Conservation (phyloP, 2,113 vertebrate species). For the Helogale parvula region DNA sequence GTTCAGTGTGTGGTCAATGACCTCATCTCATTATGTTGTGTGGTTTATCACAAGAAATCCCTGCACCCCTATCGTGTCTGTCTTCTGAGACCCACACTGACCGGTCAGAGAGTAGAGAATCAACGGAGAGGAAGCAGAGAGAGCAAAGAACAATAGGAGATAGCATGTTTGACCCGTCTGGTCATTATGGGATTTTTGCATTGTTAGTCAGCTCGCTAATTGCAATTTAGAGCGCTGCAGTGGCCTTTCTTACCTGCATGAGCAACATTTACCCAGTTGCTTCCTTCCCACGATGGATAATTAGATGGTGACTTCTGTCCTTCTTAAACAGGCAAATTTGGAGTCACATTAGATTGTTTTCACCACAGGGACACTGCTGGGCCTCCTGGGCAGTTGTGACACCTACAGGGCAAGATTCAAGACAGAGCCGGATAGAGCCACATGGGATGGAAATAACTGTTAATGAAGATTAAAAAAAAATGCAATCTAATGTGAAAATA, state of each 20-base stretch:
- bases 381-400: slow-evolving; percentile 73
- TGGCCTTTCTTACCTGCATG: slow-evolving; percentile 79
- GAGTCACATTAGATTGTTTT: slow-evolving; percentile 79
- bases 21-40: not conserved
- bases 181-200: slow-evolving; percentile 78
- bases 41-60: not conserved
- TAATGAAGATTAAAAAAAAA: slow-evolving; percentile 53
- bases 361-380: slow-evolving; percentile 66
- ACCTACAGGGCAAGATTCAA: slow-evolving; percentile 72
- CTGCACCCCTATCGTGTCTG: rapidly evolving
- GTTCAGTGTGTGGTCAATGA: not conserved
- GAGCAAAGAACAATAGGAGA: not conserved
- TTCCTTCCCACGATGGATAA: slow-evolving; percentile 82
- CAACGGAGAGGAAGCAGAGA: not conserved
- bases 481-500: not conserved
- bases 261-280: slow-evolving; percentile 78
- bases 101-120: not conserved
- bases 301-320: slow-evolving; percentile 82
- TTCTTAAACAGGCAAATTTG: slow-evolving; percentile 81
- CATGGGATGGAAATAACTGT: slow-evolving; percentile 57
- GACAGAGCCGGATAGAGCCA: slow-evolving; percentile 50
- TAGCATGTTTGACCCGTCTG: slow-evolving; percentile 49
- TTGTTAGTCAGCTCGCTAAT: slow-evolving; percentile 81
- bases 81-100: not conserved
- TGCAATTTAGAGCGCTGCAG: slow-evolving; percentile 79